Percentiles rank a stretch among this genome's conserved stretches.
These are phyloP conservation scores for Lysiphlebus fabarum DNA, from an alignment of 1,140 invertebrate genomes.

Conservation along the genomic window DNA sequence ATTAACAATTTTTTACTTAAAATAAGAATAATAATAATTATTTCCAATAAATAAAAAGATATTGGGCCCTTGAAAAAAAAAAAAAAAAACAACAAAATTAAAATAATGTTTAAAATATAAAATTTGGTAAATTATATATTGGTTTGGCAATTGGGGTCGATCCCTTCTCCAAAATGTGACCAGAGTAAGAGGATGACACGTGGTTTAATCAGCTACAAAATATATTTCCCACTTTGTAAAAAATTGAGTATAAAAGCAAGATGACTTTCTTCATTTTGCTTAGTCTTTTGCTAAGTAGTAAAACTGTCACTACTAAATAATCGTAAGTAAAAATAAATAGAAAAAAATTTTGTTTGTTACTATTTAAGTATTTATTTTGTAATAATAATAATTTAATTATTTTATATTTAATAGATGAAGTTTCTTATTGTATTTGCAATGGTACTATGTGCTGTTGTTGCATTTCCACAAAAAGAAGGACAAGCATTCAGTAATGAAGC, in stretches of 20 bases:
- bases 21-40: too few relatives aligned
- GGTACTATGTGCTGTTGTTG: conserved; percentile 51
- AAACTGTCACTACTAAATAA: not conserved
- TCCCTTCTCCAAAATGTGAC: not conserved
- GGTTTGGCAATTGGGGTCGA: conserved; percentile 2
- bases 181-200: conserved; percentile 13
- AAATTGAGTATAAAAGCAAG: too few relatives aligned
- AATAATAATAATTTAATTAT: not conserved
- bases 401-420: conserved; percentile 38
- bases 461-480: conserved; percentile 69
- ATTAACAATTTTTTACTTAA: too few relatives aligned
- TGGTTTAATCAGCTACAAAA: not conserved
- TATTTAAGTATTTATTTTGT: too few relatives aligned
- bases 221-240: too few relatives aligned
- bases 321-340: conserved; percentile 1
- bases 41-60: too few relatives aligned
- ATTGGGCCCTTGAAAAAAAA: too few relatives aligned
- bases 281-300: too few relatives aligned
- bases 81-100: too few relatives aligned
- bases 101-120: conserved; percentile 2
- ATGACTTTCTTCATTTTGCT: too few relatives aligned
- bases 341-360: not conserved
- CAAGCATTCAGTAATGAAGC: conserved; percentile 78
- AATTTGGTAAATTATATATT: conserved; percentile 1
- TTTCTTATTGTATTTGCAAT: conserved; percentile 43